Evolutionary conservation across 2,797 vertebrate genomes (phyloP).

Genomic region (Valencia hispanica): DNA sequence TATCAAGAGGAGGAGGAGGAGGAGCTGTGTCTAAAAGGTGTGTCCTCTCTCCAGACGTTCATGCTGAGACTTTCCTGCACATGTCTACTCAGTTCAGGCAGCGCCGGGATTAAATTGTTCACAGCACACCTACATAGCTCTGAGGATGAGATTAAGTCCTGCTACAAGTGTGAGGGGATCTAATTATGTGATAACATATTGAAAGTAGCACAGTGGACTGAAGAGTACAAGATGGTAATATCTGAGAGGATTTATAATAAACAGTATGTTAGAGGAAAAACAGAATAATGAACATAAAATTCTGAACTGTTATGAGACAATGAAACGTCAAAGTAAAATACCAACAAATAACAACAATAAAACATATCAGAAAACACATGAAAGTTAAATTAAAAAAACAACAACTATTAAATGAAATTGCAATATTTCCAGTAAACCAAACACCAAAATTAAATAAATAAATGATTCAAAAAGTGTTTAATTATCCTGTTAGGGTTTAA

Average conservation of each 20-base stretch:
- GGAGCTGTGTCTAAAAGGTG: conserved; percentile 24
- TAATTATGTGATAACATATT: not conserved
- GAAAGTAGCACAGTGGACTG: not conserved
- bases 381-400: not conserved
- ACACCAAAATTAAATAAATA: not conserved
- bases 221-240: not conserved
- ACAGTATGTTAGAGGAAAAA: not conserved
- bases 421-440: not conserved
- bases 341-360: too few relatives aligned
- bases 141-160: not conserved
- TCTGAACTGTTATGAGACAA: not conserved
- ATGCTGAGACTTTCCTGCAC: conserved; percentile 49
- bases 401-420: not conserved
- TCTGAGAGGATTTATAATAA: not conserved
- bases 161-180: not conserved
- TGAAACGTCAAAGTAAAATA: not conserved
- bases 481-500: not conserved
- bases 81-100: conserved; percentile 32
- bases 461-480: not conserved
- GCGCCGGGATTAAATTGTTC: conserved; percentile 43
- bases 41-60: conserved; percentile 26
- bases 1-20: conserved; percentile 38
- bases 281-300: too few relatives aligned
- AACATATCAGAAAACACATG: not conserved
- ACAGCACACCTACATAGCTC: not conserved